phyloP scores from a whole-genome alignment of 2,113 vertebrate genomes.

The Rhea pennata region DNA sequence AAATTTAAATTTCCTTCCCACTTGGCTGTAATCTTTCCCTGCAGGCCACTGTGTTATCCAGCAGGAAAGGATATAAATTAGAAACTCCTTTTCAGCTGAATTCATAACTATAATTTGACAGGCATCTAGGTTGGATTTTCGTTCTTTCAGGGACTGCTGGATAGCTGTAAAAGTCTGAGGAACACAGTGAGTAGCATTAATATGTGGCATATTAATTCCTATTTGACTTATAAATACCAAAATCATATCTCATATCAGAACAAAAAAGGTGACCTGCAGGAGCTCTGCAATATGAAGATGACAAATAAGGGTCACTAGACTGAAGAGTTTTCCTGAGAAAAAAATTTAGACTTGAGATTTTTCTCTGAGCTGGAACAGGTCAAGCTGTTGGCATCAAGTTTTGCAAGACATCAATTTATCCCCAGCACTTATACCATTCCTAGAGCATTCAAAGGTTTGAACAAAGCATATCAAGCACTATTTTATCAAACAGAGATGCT shows the following conservation, averaged over 20 bases:
- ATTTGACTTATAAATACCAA: not conserved
- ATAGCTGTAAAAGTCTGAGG: not conserved
- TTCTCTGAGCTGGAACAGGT: not conserved
- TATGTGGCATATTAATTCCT: not conserved
- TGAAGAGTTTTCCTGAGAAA: not conserved
- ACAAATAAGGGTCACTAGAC: not conserved
- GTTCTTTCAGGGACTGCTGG: not conserved
- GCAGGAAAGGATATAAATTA: slow-evolving; percentile 6
- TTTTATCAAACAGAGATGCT: not conserved
- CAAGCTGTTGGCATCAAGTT: not conserved
- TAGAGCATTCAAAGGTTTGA: not conserved
- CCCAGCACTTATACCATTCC: not conserved
- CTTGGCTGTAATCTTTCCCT: not conserved
- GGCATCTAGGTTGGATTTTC: not conserved
- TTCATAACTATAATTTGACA: not conserved
- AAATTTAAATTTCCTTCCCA: slow-evolving; percentile 3
- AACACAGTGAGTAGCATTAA: not conserved
- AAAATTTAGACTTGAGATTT: not conserved
- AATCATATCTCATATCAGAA: not conserved
- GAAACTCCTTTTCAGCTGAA: not conserved
- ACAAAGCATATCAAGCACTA: not conserved
- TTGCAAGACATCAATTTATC: not conserved
- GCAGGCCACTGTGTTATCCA: not conserved
- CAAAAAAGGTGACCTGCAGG: not conserved
- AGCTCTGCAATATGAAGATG: not conserved